Percentiles rank a stretch among this genome's conserved stretches.
These are phyloP conservation scores for Nowickia ferox DNA, from an alignment of 2,888 invertebrate species.

Conservation along the genomic window DNA sequence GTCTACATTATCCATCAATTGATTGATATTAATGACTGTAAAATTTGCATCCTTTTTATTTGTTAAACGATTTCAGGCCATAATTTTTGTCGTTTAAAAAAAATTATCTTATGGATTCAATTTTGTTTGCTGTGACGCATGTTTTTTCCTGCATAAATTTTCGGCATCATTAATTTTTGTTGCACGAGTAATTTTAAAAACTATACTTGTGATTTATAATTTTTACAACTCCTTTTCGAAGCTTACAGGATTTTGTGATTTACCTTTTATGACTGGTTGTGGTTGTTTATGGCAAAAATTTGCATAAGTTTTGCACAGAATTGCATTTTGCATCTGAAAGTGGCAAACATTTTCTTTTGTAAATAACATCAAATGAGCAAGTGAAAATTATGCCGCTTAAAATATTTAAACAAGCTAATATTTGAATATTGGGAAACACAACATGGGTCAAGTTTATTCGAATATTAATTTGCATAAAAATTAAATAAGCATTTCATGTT, in stretches of 20 bases:
- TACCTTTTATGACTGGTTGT: slow-evolving; percentile 16
- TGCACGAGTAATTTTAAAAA: slow-evolving; percentile 1
- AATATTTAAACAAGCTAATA: no score
- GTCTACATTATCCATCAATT: slow-evolving; percentile 78
- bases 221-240: slow-evolving; percentile 28
- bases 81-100: slow-evolving; percentile 19
- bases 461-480: no score
- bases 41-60: slow-evolving; percentile 79
- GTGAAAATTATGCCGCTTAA: no score
- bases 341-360: no score
- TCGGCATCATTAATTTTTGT: slow-evolving; percentile 53
- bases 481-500: no score
- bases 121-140: slow-evolving; percentile 7
- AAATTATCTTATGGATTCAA: slow-evolving; percentile 5
- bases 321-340: no score
- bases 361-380: no score
- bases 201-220: slow-evolving; percentile 1
- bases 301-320: slow-evolving; percentile 51
- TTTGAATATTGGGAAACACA: no score
- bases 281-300: slow-evolving; percentile 50
- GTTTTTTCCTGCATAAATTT: slow-evolving; percentile 57
- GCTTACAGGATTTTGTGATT: slow-evolving; percentile 49
- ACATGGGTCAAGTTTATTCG: no score
- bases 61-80: slow-evolving; percentile 22
- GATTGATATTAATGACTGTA: slow-evolving; percentile 81